Conservation (phyloP, 1,140 invertebrate genomes). For the Ceratina japonica region DNA sequence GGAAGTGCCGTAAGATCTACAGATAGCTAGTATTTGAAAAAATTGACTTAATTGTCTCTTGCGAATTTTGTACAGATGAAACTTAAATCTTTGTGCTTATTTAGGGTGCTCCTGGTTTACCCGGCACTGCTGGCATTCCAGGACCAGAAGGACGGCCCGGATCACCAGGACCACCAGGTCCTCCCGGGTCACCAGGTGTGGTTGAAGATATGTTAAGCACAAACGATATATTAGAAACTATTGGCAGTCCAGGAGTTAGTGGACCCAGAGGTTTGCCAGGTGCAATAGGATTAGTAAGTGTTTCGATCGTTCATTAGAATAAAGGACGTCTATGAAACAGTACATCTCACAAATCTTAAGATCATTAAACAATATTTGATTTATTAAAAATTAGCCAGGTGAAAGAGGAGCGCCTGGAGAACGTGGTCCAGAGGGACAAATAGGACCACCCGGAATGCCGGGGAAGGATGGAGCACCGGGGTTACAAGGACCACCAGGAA, state of each 20-base stretch:
- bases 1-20: slow-evolving; percentile 76
- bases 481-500: slow-evolving; percentile 72
- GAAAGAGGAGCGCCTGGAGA: slow-evolving; percentile 80
- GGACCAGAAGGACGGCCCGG: slow-evolving; percentile 74
- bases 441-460: slow-evolving; percentile 73
- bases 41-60: too few species aligned
- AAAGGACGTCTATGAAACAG: neutral
- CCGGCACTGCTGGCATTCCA: slow-evolving; percentile 81
- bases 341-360: neutral
- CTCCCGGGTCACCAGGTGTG: slow-evolving; percentile 74
- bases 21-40: neutral
- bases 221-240: slow-evolving; percentile 39
- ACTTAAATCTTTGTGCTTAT: too few species aligned
- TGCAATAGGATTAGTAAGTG: slow-evolving; percentile 72
- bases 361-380: too few species aligned
- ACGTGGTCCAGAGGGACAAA: slow-evolving; percentile 76
- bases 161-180: slow-evolving; percentile 65
- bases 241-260: slow-evolving; percentile 71
- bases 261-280: slow-evolving; percentile 77
- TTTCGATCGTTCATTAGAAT: slow-evolving; percentile 20
- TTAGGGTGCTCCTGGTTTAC: slow-evolving; percentile 63
- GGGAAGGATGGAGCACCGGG: slow-evolving; percentile 79
- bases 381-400: slow-evolving; percentile 75
- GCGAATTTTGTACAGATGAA: too few species aligned
- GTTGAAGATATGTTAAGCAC: slow-evolving; percentile 66